Conservation (phyloP, 2,888 invertebrate species). For the Eueremaeus valkanovi region DNA sequence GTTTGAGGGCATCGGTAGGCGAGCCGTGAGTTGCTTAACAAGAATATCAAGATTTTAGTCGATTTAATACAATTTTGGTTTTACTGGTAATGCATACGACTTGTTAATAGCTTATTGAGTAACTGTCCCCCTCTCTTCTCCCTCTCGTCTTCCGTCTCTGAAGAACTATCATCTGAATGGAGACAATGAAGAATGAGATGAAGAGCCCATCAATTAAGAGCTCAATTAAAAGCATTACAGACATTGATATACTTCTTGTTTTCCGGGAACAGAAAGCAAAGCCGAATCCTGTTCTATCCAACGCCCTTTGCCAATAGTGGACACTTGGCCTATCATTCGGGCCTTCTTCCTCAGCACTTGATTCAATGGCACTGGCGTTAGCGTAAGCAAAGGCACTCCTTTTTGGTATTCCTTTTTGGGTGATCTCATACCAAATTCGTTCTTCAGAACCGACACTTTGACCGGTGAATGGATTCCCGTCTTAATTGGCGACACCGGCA, state of each 20-base stretch:
- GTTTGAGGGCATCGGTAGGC: background rate
- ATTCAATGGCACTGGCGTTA: slow-evolving; percentile 6
- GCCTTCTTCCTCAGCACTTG: slow-evolving; percentile 13
- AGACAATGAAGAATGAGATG: background rate
- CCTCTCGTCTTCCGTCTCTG: slow-evolving; percentile 12
- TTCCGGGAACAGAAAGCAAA: background rate
- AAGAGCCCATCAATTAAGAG: background rate
- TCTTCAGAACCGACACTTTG: background rate
- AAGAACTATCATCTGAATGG: background rate
- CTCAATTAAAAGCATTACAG: background rate
- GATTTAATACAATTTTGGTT: too few species aligned
- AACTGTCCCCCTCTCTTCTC: background rate
- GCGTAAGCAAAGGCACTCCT: background rate
- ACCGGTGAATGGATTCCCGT: slow-evolving; percentile 13
- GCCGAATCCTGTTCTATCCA: background rate
- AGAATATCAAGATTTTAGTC: too few species aligned
- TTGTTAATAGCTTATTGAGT: background rate
- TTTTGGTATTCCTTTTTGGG: background rate
- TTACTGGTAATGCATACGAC: background rate
- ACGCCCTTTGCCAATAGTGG: background rate
- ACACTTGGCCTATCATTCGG: background rate
- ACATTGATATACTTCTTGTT: slow-evolving; percentile 1
- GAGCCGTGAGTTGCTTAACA: too few species aligned
- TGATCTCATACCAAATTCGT: background rate
- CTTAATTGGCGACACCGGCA: background rate